Evolutionary conservation across 2,797 vertebrate species (phyloP).

Genomic region (Gastrophryne carolinensis): DNA sequence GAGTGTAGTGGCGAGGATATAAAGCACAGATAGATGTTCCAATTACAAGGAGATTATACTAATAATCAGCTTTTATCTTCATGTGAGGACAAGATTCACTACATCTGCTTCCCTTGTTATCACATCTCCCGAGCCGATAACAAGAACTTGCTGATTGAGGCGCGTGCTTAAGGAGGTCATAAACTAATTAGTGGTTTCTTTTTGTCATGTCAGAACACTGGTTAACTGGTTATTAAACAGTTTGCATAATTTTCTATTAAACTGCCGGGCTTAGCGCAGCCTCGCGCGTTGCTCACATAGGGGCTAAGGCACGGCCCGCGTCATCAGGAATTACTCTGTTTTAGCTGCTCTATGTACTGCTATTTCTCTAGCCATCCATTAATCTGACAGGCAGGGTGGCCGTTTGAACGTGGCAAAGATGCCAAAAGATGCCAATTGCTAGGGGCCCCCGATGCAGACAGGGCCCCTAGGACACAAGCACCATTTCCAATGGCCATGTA

Average conservation of each 20-base stretch:
- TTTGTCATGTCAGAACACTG: slow-evolving; percentile 25
- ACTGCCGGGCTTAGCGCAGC: background rate
- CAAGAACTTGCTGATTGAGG: slow-evolving; percentile 34
- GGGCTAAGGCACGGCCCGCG: too few relatives aligned
- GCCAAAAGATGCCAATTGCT: too few relatives aligned
- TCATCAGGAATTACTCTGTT: too few relatives aligned
- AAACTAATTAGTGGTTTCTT: slow-evolving; percentile 37
- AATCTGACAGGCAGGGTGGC: too few relatives aligned
- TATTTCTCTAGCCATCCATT: too few relatives aligned
- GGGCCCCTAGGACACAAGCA: too few relatives aligned
- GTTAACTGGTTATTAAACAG: slow-evolving; percentile 42
- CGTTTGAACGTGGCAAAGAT: too few relatives aligned
- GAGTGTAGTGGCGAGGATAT: background rate
- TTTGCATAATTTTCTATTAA: slow-evolving; percentile 39
- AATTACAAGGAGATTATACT: slow-evolving; percentile 31
- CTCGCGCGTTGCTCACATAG: background rate
- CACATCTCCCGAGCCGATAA: slow-evolving; percentile 37
- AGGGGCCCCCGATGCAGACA: too few relatives aligned
- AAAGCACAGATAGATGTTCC: slow-evolving; percentile 12
- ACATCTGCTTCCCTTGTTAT: slow-evolving; percentile 22
- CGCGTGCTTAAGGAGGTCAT: slow-evolving; percentile 38
- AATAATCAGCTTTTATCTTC: slow-evolving; percentile 39
- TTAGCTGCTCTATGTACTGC: too few relatives aligned
- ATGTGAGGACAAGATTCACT: background rate
- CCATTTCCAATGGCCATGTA: too few relatives aligned